Percentiles rank a stretch among this genome's conserved stretches.
These are phyloP conservation scores for Agrotis segetum DNA, from an alignment of 2,888 invertebrate genomes.

Conservation along the genomic window DNA sequence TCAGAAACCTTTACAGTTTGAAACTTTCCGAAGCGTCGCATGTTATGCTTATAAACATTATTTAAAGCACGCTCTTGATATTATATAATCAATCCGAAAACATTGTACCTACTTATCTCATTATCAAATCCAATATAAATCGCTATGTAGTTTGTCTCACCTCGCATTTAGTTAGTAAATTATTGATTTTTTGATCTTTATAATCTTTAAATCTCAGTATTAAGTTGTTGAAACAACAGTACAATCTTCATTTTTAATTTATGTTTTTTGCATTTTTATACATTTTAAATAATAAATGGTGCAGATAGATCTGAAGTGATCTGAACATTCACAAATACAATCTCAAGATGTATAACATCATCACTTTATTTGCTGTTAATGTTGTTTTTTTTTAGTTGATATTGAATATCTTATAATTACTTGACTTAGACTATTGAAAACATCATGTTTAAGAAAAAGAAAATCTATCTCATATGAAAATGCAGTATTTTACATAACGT, in stretches of 20 bases:
- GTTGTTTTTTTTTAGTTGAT: conserved; percentile 31
- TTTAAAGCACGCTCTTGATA: neutral
- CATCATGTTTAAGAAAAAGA: conserved; percentile 1
- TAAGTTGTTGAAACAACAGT: conserved; percentile 19
- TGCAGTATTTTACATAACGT: conserved; percentile 22
- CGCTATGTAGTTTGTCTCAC: neutral
- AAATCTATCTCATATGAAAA: neutral
- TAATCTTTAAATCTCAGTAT: conserved; percentile 7
- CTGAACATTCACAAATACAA: conserved; percentile 40
- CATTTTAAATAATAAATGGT: conserved; percentile 1
- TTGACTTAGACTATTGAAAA: conserved; percentile 2
- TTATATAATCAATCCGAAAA: conserved; percentile 25
- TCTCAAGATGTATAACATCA: conserved; percentile 40
- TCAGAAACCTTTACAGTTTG: conserved; percentile 3
- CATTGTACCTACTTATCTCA: conserved; percentile 36
- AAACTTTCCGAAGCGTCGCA: neutral
- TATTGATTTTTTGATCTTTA: neutral
- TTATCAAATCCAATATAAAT: conserved; percentile 4
- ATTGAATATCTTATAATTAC: conserved; percentile 4
- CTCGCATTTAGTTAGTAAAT: conserved; percentile 7
- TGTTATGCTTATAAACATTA: neutral
- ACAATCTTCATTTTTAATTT: neutral
- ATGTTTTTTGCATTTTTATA: conserved; percentile 23
- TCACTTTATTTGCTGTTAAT: conserved; percentile 17
- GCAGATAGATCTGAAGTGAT: conserved; percentile 44